Conservation (phyloP, 2,888 invertebrate species). For the Boloria selene region DNA sequence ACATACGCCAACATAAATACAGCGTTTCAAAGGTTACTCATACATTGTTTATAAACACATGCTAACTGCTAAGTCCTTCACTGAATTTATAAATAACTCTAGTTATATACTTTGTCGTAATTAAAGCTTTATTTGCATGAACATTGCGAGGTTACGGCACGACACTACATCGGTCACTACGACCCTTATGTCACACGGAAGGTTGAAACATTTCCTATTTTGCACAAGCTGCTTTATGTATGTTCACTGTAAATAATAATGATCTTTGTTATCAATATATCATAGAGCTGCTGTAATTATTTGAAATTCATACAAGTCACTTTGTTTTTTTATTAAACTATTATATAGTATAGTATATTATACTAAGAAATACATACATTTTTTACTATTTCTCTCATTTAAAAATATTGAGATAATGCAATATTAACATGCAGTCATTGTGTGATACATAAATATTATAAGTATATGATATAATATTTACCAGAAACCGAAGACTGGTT, state of each 20-base stretch:
- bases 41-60: conserved; percentile 33
- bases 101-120: conserved; percentile 25
- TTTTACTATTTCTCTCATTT: too few species aligned
- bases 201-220: conserved; percentile 33
- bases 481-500: not conserved
- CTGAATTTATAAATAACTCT: conserved; percentile 30
- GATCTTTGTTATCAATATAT: too few species aligned
- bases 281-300: too few species aligned
- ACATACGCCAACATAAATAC: conserved; percentile 6
- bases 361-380: too few species aligned
- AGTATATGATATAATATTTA: too few species aligned
- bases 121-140: conserved; percentile 35
- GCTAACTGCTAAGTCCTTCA: conserved; percentile 26
- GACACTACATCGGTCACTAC: conserved; percentile 30
- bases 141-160: conserved; percentile 30
- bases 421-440: too few species aligned
- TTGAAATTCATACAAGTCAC: too few species aligned
- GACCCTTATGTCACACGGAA: conserved; percentile 28
- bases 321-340: too few species aligned
- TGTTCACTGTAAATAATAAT: not conserved
- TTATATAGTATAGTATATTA: too few species aligned
- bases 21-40: conserved; percentile 20
- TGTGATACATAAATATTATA: too few species aligned
- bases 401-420: too few species aligned
- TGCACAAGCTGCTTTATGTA: conserved; percentile 24